A percentile compares a stretch with the other conserved stretches of the same genome.
phyloP scores from a whole-genome alignment of 2,797 vertebrate species.

The Zenarchopterus dispar region DNA sequence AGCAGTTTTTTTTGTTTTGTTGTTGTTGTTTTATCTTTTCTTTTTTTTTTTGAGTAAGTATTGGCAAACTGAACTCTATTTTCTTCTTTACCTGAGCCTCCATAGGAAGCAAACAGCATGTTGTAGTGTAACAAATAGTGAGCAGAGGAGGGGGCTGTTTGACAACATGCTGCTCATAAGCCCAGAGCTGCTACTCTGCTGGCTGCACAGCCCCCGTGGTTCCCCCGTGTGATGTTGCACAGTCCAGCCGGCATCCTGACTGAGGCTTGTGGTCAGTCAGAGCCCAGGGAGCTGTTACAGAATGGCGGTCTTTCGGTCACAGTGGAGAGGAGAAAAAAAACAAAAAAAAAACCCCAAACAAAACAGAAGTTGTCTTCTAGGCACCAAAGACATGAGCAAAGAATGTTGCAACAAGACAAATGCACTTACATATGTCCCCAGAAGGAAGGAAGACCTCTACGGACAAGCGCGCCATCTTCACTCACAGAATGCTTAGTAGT shows the following conservation, averaged over 20 bases:
- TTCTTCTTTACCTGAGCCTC: conserved; percentile 36
- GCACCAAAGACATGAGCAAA: conserved; percentile 44
- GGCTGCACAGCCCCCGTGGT: conserved; percentile 49
- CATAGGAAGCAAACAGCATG: conserved; percentile 36
- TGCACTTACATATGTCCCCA: conserved; percentile 25
- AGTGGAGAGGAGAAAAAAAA: conserved; percentile 17
- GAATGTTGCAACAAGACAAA: conserved; percentile 34
- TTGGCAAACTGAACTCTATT: conserved; percentile 10
- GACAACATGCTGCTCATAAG: conserved; percentile 57
- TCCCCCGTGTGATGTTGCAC: conserved; percentile 60
- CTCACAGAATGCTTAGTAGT: conserved; percentile 26
- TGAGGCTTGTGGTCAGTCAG: conserved; percentile 71
- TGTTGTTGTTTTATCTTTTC: too few species aligned
- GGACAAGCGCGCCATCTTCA: conserved; percentile 29
- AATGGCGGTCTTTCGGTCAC: conserved; percentile 71
- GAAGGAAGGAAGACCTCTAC: conserved; percentile 29
- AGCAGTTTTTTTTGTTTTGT: too few species aligned
- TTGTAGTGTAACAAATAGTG: conserved; percentile 61
- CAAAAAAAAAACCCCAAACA: conserved; percentile 40
- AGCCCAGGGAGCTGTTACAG: conserved; percentile 73
- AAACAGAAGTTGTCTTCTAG: conserved; percentile 37
- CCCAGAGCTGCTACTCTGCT: conserved; percentile 47
- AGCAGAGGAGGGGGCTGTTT: conserved; percentile 77
- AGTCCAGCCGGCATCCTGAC: conserved; percentile 58
- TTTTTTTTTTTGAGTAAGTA: too few species aligned